Evolutionary conservation across 2,797 vertebrate genomes (phyloP).

Genomic region (Falco novaeseelandiae): DNA sequence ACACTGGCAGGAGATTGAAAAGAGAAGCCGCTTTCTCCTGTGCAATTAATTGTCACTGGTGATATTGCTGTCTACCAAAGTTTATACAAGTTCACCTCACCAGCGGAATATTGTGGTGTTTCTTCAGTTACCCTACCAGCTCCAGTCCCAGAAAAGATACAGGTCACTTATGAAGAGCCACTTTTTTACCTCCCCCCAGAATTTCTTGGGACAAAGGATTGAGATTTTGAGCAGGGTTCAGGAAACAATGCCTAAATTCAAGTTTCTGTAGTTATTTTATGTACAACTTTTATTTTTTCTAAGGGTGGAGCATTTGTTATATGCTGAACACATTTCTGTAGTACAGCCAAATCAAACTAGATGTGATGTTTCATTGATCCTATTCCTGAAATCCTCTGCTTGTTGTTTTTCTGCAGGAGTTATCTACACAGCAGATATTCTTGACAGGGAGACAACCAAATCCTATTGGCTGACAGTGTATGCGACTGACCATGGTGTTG

Average conservation of each 20-base stretch:
- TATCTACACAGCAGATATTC: conserved; percentile 90
- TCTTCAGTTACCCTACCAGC: neutral
- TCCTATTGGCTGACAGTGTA: conserved; percentile 97
- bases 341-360: neutral
- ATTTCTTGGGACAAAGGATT: neutral
- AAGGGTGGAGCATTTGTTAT: neutral
- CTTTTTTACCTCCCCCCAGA: neutral
- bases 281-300: neutral
- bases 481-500: conserved; percentile 90
- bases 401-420: conserved; percentile 79
- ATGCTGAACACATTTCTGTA: neutral
- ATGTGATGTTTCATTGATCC: neutral
- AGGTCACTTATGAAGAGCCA: neutral
- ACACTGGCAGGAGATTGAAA: neutral
- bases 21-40: neutral
- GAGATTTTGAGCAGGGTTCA: neutral
- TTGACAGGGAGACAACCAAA: conserved; percentile 93
- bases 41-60: neutral
- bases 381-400: neutral
- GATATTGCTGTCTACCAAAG: neutral
- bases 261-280: neutral
- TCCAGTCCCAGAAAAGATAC: neutral
- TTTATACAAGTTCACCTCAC: neutral
- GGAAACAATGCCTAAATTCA: neutral
- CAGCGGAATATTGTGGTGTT: neutral